A percentile compares a stretch with the other conserved stretches of the same genome.
Evolutionary conservation across 2,888 invertebrate species (phyloP).

Genomic region (Pheosia tremula): DNA sequence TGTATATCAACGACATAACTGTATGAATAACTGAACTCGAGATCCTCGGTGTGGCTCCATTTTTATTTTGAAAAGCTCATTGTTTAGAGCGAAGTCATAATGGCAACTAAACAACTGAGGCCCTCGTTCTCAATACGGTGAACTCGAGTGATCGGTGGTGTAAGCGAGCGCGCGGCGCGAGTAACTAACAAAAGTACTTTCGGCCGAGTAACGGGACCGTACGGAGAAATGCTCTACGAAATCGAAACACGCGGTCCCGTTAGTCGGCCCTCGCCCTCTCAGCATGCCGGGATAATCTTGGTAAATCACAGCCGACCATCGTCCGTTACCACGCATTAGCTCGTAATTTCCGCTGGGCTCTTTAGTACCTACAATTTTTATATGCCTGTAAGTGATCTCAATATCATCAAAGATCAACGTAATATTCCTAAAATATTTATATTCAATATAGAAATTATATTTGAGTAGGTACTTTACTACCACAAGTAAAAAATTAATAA

Average conservation of each 20-base stretch:
- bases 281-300: constrained; percentile 70
- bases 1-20: constrained; percentile 41
- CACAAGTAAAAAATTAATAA: too few relatives aligned
- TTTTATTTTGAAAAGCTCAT: constrained; percentile 66
- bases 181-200: constrained; percentile 80
- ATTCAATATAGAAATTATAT: too few relatives aligned
- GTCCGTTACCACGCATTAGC: constrained; percentile 46
- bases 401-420: neutral
- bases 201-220: constrained; percentile 80
- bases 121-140: constrained; percentile 73
- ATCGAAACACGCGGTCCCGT: constrained; percentile 84
- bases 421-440: too few relatives aligned
- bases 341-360: constrained; percentile 32
- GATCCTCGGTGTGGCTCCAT: constrained; percentile 36
- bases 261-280: constrained; percentile 76
- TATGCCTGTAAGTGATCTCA: neutral
- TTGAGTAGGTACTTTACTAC: too few relatives aligned
- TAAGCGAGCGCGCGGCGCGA: constrained; percentile 55
- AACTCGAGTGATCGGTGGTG: constrained; percentile 73
- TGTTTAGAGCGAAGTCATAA: constrained; percentile 67
- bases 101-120: constrained; percentile 59
- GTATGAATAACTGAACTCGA: constrained; percentile 47
- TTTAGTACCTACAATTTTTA: neutral
- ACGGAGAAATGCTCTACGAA: constrained; percentile 85
- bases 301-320: constrained; percentile 62